Evolutionary conservation across 92 coral and sea anemone genomes (phyloP).

Genomic region (Umimayanthus chanpuru): DNA sequence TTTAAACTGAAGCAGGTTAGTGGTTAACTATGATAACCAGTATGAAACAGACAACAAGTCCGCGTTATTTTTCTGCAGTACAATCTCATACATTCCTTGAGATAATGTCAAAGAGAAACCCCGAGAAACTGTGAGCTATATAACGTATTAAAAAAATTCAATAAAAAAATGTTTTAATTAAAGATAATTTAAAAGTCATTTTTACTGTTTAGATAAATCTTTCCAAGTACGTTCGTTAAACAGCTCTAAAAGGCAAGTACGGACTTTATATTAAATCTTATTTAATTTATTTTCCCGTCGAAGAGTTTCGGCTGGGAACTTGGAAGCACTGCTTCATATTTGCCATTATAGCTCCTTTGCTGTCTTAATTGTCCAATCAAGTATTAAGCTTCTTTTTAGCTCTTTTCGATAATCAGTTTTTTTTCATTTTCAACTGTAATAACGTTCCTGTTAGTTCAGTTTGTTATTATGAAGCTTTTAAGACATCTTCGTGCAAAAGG

Average conservation of each 20-base stretch:
- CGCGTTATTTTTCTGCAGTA: not conserved
- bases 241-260: not conserved
- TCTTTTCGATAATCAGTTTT: not conserved
- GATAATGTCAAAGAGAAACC: not conserved
- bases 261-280: too few species aligned
- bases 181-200: too few species aligned
- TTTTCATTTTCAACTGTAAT: too few species aligned
- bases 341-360: not conserved
- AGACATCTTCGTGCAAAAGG: too few species aligned
- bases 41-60: not conserved
- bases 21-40: too few species aligned
- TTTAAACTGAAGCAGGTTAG: not conserved
- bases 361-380: not conserved
- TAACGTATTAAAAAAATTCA: too few species aligned
- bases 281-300: not conserved
- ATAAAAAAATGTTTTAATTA: too few species aligned
- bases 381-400: not conserved
- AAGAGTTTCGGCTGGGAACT: not conserved
- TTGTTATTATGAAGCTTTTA: too few species aligned
- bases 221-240: too few species aligned
- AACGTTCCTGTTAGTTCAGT: not conserved
- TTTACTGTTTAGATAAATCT: too few species aligned
- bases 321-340: too few species aligned
- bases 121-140: not conserved
- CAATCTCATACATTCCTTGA: not conserved